Base-by-base conservation (phyloP, 2,113 vertebrate genomes). In the Deroptyus accipitrinus region DNA sequence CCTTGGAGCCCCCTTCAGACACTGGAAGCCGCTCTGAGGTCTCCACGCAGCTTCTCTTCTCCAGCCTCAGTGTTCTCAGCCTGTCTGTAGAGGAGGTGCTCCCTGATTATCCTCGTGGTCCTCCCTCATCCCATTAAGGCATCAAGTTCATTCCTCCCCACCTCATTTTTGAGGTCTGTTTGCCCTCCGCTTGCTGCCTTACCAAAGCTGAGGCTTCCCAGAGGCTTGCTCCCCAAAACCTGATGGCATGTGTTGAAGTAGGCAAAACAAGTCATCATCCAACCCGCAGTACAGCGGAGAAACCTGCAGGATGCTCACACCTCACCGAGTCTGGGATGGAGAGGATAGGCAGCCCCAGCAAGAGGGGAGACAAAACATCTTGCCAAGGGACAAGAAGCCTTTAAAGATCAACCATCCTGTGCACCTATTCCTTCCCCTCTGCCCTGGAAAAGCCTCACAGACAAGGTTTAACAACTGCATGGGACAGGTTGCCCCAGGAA, bases 291-390 rank as follows among this genome's bases (percentile, higher is more conserved):
- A 66, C 39, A 54, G 5, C 6, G 67, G 13, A 77, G n/a, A 81
- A 75, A 55, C 10, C 62, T 55, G 15, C 42, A 69, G 42, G 62
- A 39, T 64, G 59, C 1, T 20, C 33, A 6, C 10, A 30, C 8
- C 14, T 48, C 37, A 28, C 41, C 0, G 0, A 5, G 30, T 33
- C 68, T 55, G 66, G 35, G 23, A 14, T 6, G 8, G 35, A 28
- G 16, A 86, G 4, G 24, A 41, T 37, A 46, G 66, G 51, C 41
- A 75, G 44, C 42, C 33, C 33, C 42, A 88, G 35, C 27, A 91
- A 86, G 63, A 23, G 3, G 6, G 18, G 14, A 74, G 13, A 59
- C 8, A 73, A 73, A 92, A 80, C 6, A 18, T 51, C 83, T 86
- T 7, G 0, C 30, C 13, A 51, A 85, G 33, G n/a, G 13, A 30